These are phyloP conservation scores for Sinelater perroti DNA, from an alignment of 2,888 invertebrate species.

Conservation along the genomic window DNA sequence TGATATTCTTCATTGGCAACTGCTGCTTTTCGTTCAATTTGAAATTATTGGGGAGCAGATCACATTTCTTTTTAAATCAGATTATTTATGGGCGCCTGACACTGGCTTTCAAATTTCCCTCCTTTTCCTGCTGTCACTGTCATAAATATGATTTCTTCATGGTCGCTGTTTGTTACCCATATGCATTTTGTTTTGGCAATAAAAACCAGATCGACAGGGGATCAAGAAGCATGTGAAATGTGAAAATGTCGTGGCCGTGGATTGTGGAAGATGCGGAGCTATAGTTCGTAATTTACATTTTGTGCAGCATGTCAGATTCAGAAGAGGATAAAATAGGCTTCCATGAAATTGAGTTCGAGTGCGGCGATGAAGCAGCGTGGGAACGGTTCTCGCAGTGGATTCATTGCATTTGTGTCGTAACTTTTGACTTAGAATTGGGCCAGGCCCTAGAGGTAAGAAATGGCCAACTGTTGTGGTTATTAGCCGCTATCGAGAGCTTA, in stretches of 20 bases:
- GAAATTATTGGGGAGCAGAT: background rate
- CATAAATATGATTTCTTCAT: slow-evolving; percentile 16
- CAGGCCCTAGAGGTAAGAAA: slow-evolving; percentile 90
- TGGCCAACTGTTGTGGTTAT: background rate
- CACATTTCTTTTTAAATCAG: background rate
- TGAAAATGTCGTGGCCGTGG: too few relatives aligned
- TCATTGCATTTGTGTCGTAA: slow-evolving; percentile 97
- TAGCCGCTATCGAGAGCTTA: slow-evolving; percentile 23
- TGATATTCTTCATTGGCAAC: background rate
- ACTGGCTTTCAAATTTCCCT: slow-evolving; percentile 23
- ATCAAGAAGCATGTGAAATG: too few relatives aligned
- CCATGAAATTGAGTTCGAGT: too few relatives aligned
- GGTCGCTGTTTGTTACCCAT: slow-evolving; percentile 14
- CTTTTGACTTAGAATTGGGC: slow-evolving; percentile 97
- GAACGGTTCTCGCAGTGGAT: slow-evolving; percentile 91
- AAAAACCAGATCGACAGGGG: background rate
- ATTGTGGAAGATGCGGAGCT: background rate
- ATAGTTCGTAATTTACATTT: slow-evolving; percentile 1
- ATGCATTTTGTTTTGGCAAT: slow-evolving; percentile 22
- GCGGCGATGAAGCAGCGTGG: slow-evolving; percentile 61
- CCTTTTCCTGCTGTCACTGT: background rate
- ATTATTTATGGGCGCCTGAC: too few relatives aligned
- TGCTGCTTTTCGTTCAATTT: too few relatives aligned
- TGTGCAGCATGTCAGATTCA: slow-evolving; percentile 26
- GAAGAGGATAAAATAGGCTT: too few relatives aligned